Conservation (phyloP, 2,797 vertebrate genomes). For the Falco biarmicus region DNA sequence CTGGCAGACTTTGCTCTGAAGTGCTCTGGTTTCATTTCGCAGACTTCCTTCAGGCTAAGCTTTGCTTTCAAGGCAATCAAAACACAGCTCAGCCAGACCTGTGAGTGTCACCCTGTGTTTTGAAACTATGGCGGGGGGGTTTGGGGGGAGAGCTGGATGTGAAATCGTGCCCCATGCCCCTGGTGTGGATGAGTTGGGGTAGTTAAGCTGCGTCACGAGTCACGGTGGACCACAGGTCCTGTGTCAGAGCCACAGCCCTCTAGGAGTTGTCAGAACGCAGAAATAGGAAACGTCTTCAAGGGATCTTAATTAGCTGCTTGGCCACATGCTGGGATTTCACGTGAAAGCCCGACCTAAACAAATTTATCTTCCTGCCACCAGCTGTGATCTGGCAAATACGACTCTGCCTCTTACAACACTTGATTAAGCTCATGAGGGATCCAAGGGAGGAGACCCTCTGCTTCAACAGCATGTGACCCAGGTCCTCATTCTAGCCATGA, state of each 20-base stretch:
- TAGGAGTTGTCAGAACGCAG: background rate
- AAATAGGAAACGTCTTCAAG: constrained; percentile 43
- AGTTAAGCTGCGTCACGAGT: background rate
- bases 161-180: background rate
- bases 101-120: background rate
- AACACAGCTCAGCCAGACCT: background rate
- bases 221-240: background rate
- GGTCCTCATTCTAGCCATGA: background rate
- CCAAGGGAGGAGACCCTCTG: background rate
- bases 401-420: background rate
- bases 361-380: background rate
- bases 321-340: constrained; percentile 10
- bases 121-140: background rate
- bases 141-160: background rate
- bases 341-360: background rate
- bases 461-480: background rate
- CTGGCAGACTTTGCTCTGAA: background rate
- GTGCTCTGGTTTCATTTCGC: constrained; percentile 27
- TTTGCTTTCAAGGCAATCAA: constrained; percentile 61
- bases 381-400: background rate
- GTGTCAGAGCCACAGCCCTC: background rate
- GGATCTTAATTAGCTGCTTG: background rate
- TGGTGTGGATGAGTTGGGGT: rapidly evolving
- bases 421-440: background rate
- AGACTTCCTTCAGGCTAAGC: constrained; percentile 36